Conservation (phyloP, 2,888 invertebrate genomes). For the Phyllotreta cruciferae region DNA sequence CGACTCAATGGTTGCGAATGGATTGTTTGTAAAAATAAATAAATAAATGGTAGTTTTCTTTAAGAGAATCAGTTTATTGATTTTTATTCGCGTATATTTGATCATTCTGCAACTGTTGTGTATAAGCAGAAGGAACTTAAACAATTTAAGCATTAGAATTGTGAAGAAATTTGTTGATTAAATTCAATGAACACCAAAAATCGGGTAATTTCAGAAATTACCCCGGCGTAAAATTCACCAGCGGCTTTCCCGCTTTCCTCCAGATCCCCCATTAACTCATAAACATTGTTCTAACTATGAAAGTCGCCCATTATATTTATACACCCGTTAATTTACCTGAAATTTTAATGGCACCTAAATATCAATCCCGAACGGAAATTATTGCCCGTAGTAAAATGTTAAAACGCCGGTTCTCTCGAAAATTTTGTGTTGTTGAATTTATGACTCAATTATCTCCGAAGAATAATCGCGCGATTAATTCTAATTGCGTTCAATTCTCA, state of each 20-base stretch:
- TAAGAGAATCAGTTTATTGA: too few relatives aligned
- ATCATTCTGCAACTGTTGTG: too few relatives aligned
- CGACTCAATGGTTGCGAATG: background rate
- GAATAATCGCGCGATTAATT: slow-evolving; percentile 24
- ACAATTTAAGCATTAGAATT: too few relatives aligned
- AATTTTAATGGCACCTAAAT: slow-evolving; percentile 21
- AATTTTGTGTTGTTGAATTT: slow-evolving; percentile 22
- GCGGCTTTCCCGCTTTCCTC: background rate
- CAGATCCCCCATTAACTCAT: background rate
- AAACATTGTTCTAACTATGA: background rate
- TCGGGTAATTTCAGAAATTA: too few relatives aligned
- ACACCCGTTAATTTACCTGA: slow-evolving; percentile 23
- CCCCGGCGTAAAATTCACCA: too few relatives aligned
- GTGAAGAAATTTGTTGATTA: too few relatives aligned
- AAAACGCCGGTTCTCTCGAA: slow-evolving; percentile 3
- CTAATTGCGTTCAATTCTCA: slow-evolving; percentile 22
- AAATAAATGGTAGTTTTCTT: too few relatives aligned
- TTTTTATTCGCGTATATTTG: too few relatives aligned
- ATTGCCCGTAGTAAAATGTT: slow-evolving; percentile 18
- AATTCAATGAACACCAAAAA: too few relatives aligned
- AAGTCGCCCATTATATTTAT: slow-evolving; percentile 11
- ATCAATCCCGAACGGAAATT: slow-evolving; percentile 19
- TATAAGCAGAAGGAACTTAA: too few relatives aligned
- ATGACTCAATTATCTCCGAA: slow-evolving; percentile 21
- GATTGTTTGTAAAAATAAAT: background rate